These are phyloP conservation scores for Progne subis DNA, from an alignment of 2,113 vertebrate species.

Conservation along the genomic window DNA sequence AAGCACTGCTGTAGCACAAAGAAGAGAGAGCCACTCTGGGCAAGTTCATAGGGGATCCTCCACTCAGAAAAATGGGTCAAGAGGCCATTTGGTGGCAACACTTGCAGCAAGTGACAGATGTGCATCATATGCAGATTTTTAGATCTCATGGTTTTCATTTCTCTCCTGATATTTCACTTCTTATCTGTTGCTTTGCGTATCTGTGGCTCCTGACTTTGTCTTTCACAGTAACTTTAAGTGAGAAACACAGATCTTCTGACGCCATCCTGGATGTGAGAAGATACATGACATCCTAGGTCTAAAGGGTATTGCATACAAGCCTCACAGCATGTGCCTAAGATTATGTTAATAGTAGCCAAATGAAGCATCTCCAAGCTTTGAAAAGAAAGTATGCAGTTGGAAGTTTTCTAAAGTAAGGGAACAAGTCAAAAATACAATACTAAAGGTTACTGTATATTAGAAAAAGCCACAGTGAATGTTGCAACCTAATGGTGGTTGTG, in stretches of 20 bases:
- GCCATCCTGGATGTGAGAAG: neutral
- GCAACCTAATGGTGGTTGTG: neutral
- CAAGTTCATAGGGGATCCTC: neutral
- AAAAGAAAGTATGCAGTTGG: neutral
- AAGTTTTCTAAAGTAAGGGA: neutral
- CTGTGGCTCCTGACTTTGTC: neutral
- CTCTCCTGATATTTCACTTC: neutral
- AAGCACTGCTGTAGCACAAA: neutral
- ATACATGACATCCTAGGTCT: neutral
- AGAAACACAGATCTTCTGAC: neutral
- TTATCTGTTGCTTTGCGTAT: neutral
- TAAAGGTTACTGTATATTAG: neutral
- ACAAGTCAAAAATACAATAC: neutral
- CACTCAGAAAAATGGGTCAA: neutral
- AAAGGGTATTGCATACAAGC: neutral
- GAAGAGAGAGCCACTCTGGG: neutral
- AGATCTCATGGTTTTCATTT: neutral
- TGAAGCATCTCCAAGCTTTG: neutral
- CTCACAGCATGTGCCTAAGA: neutral
- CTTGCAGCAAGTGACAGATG: neutral
- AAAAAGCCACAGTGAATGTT: neutral
- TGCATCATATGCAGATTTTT: neutral
- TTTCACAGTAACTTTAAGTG: neutral
- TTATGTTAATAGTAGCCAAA: neutral
- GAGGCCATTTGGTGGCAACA: neutral